Conservation (phyloP, 1,140 invertebrate species). For the Platyscapa corneri region DNA sequence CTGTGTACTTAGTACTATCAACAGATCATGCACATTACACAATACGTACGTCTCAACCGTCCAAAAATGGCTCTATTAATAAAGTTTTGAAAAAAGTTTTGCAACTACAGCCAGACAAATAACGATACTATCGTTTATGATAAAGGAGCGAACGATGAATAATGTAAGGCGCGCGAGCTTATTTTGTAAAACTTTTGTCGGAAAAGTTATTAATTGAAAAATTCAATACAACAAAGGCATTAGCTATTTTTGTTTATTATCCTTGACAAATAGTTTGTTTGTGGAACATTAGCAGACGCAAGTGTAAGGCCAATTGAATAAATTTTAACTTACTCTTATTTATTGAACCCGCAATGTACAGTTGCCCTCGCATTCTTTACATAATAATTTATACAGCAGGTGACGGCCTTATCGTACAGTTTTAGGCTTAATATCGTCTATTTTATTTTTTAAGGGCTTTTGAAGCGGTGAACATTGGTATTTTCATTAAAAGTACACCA, state of each 20-base stretch:
- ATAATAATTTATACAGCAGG: not conserved
- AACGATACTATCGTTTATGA: not conserved
- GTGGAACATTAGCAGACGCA: not conserved
- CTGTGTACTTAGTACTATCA: not conserved
- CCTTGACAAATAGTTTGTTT: not conserved
- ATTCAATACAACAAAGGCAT: not conserved
- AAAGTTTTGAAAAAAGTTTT: not conserved
- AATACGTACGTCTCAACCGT: not conserved
- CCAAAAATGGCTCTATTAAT: not conserved
- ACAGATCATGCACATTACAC: slow-evolving; percentile 6
- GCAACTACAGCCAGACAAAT: not conserved
- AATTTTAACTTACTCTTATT: not conserved
- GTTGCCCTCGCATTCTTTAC: not conserved
- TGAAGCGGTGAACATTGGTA: too few relatives aligned
- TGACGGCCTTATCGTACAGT: not conserved
- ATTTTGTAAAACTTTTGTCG: not conserved
- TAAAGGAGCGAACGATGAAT: not conserved
- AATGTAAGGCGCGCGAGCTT: not conserved
- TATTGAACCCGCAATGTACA: not conserved
- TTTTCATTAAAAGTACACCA: too few relatives aligned
- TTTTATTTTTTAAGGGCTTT: too few relatives aligned
- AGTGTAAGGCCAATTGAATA: not conserved
- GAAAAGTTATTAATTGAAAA: not conserved
- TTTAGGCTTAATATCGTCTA: too few relatives aligned
- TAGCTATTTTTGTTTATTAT: not conserved